phyloP scores from a whole-genome alignment of 2,888 invertebrate genomes.

The Hydroisotoma schaefferi region DNA sequence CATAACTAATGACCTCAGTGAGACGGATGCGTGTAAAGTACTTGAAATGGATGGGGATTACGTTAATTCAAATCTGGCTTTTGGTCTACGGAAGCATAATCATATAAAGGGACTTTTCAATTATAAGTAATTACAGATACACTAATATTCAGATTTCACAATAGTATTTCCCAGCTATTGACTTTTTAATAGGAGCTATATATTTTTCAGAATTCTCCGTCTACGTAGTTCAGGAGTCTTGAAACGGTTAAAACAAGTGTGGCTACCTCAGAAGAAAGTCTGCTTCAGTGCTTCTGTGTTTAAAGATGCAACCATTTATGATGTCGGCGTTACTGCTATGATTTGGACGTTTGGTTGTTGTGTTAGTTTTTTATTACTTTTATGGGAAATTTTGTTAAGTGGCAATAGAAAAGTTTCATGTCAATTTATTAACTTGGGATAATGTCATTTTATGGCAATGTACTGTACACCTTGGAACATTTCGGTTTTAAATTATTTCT shows the following conservation, averaged over 20 bases:
- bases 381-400: too few relatives aligned
- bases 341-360: constrained; percentile 12
- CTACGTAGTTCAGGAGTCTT: constrained; percentile 20
- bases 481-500: too few relatives aligned
- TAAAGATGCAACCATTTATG: constrained; percentile 18
- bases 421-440: too few relatives aligned
- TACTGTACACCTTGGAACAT: too few relatives aligned
- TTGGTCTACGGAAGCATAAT: constrained; percentile 20
- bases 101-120: constrained; percentile 16
- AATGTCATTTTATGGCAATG: neutral
- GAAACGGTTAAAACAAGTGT: constrained; percentile 11
- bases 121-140: constrained; percentile 13
- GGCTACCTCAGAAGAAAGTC: constrained; percentile 18
- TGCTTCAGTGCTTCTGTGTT: neutral
- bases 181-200: too few relatives aligned
- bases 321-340: constrained; percentile 18
- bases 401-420: too few relatives aligned
- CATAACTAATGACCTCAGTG: constrained; percentile 16
- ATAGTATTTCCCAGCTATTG: neutral
- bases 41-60: constrained; percentile 24
- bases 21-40: constrained; percentile 23
- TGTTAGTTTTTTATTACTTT: constrained; percentile 5
- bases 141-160: neutral
- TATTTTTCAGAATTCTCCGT: constrained; percentile 11
- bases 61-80: constrained; percentile 26